A percentile compares a stretch with the other conserved stretches of the same genome.
Conservation (phyloP, 2,113 vertebrate species). For the Octodon degus region DNA sequence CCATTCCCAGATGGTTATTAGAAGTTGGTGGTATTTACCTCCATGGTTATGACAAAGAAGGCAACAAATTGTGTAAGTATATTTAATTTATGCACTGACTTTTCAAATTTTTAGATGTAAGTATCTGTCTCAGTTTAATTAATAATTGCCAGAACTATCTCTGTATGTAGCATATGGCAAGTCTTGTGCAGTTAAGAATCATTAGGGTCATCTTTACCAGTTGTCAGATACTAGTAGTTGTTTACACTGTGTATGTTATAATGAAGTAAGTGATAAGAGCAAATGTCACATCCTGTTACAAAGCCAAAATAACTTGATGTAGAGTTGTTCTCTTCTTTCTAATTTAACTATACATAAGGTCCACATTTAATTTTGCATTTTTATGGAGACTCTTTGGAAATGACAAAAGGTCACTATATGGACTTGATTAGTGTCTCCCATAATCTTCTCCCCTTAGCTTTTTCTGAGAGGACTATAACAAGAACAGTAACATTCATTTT, state of each 20-base stretch:
- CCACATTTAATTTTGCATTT: slow-evolving; percentile 6
- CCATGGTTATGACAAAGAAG: slow-evolving; percentile 98
- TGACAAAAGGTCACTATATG: not conserved
- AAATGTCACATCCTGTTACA: slow-evolving; percentile 7
- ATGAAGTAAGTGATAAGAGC: not conserved
- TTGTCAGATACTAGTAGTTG: not conserved
- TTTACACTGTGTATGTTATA: not conserved
- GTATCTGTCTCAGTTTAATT: not conserved
- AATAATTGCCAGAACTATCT: not conserved
- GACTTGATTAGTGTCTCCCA: not conserved
- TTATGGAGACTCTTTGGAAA: not conserved
- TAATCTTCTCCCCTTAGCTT: not conserved
- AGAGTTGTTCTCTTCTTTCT: slow-evolving; percentile 19
- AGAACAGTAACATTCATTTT: not conserved
- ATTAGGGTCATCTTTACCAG: not conserved
- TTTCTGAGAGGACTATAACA: not conserved
- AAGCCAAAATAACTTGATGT: not conserved
- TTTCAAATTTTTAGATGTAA: slow-evolving; percentile 14
- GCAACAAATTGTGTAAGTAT: slow-evolving; percentile 96
- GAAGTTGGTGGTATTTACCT: slow-evolving; percentile 94
- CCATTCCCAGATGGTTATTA: slow-evolving; percentile 94
- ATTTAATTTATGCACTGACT: not conserved
- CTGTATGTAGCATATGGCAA: not conserved
- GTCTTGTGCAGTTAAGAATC: not conserved
- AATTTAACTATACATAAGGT: not conserved